Base-by-base conservation (phyloP, 2,888 invertebrate species). In the Philereme transversata region DNA sequence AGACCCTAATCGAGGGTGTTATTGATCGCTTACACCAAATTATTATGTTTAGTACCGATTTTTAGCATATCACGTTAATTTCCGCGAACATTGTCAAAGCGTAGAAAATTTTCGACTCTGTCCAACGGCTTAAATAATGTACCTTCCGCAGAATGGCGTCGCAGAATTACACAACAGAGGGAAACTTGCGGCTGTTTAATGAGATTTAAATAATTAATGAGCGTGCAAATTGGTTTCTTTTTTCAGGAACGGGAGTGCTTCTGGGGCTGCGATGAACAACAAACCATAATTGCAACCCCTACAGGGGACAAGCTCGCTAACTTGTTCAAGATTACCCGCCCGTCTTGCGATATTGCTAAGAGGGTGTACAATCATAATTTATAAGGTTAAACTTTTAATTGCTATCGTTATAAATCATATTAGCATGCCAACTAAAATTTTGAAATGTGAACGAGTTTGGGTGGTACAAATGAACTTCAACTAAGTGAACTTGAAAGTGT, bases 121-220 rank as follows among this genome's bases (percentile, higher is more conserved):
- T 75, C 75, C 78, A 81, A 82, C 78, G 79, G 83, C 82, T 82
- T 84, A 81, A 82, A 83, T 85, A 81, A 82, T 81, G 75, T 77
- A 75, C 60, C 63, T 68, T 69, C 69, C 71, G 70, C 72, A 75
- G 72, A 81, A 76, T 76, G 77, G 78, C 82, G 82, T 81, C 79
- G 78, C 83, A 77, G 82, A 85, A 87, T 84, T 83, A 84, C 83
- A 81, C 83, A 84, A 84, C 82, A 83, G 71, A 83, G 82, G 84
- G 84, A 85, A 85, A 86, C 82, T 87, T 87, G 86, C 85, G 85
- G 85, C 83, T 87, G 90, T 87, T 90, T 91, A 91, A 91, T 91
- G 88, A 90, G 88, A 91, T 92, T 92, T 92, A 90, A 92, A 92
- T 92, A 92, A 92, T 92, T 93, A 92, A 92, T 92, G 90, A 91